phyloP scores from a whole-genome alignment of 37 sponge, comb jelly and placozoan species.

The Crambe crambe region DNA sequence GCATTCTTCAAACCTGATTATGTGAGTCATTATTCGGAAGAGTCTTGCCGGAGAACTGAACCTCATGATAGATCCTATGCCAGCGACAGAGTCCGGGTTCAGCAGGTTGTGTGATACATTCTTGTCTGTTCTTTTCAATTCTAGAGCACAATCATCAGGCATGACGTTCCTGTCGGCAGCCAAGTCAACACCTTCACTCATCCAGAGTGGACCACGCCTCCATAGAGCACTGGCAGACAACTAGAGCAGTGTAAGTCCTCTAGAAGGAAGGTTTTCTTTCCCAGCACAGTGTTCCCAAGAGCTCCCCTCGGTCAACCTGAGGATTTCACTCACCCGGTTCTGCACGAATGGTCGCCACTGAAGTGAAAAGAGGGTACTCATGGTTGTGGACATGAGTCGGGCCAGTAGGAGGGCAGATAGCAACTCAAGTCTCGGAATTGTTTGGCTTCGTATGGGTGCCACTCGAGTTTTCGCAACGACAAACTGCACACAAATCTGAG shows the following conservation, averaged over 20 bases:
- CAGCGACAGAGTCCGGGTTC: not conserved
- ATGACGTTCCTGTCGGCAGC: not conserved
- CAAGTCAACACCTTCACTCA: not conserved
- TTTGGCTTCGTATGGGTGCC: not conserved
- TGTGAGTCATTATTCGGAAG: not conserved
- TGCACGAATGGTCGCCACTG: not conserved
- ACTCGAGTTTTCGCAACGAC: not conserved
- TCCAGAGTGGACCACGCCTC: not conserved
- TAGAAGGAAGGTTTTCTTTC: not conserved
- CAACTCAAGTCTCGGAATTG: not conserved
- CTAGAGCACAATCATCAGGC: not conserved
- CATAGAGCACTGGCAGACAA: not conserved
- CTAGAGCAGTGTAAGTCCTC: not conserved
- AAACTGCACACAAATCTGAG: not conserved
- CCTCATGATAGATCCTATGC: not conserved
- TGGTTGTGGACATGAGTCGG: not conserved
- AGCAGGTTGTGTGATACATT: not conserved
- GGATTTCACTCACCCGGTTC: not conserved
- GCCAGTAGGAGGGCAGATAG: not conserved
- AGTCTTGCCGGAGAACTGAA: constrained; percentile 5
- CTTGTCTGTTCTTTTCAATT: not conserved
- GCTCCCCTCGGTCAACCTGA: not conserved
- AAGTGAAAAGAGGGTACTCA: not conserved
- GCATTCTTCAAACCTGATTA: constrained; percentile 13
- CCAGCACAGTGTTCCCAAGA: not conserved